Percentiles rank a stretch among this genome's conserved stretches.
Conservation (phyloP, 2,113 vertebrate species). For the Paraplagusia blochii region DNA sequence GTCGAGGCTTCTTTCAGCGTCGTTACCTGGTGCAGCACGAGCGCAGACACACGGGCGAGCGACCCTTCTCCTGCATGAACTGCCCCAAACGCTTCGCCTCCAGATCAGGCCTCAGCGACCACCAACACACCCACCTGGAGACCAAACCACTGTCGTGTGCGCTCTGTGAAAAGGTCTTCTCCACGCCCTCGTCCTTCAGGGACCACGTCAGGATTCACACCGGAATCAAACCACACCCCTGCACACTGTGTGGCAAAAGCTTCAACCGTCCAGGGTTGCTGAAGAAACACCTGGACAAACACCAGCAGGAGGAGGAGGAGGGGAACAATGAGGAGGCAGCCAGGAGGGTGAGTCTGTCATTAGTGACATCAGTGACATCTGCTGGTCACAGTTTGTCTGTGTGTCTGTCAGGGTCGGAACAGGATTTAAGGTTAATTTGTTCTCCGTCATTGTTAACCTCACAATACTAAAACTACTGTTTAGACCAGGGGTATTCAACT, state of each 20-base stretch:
- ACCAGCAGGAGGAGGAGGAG: background rate
- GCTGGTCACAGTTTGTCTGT: too few species aligned
- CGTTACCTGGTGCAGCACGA: constrained; percentile 49
- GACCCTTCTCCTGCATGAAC: constrained; percentile 42
- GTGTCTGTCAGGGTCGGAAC: too few species aligned
- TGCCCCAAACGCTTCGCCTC: constrained; percentile 62
- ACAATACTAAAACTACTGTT: too few species aligned
- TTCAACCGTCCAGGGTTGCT: constrained; percentile 60
- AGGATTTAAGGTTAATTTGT: too few species aligned
- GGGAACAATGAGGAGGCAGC: background rate
- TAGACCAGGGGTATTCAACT: too few species aligned
- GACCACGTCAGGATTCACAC: constrained; percentile 53
- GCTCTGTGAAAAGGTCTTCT: constrained; percentile 47
- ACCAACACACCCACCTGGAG: constrained; percentile 26
- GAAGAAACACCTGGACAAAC: constrained; percentile 48
- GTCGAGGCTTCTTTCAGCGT: constrained; percentile 47
- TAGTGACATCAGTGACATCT: too few species aligned
- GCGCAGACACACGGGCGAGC: constrained; percentile 52
- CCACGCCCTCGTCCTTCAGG: constrained; percentile 46
- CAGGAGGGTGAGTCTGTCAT: constrained; percentile 1
- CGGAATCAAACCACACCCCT: constrained; percentile 42
- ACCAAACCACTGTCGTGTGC: constrained; percentile 36
- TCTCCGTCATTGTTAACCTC: too few species aligned
- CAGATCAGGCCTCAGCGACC: constrained; percentile 30
- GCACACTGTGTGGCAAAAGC: constrained; percentile 49